Percentiles rank a stretch among this genome's conserved stretches.
phyloP scores from a whole-genome alignment of 2,113 vertebrate genomes.

The Peucedramus taeniatus region DNA sequence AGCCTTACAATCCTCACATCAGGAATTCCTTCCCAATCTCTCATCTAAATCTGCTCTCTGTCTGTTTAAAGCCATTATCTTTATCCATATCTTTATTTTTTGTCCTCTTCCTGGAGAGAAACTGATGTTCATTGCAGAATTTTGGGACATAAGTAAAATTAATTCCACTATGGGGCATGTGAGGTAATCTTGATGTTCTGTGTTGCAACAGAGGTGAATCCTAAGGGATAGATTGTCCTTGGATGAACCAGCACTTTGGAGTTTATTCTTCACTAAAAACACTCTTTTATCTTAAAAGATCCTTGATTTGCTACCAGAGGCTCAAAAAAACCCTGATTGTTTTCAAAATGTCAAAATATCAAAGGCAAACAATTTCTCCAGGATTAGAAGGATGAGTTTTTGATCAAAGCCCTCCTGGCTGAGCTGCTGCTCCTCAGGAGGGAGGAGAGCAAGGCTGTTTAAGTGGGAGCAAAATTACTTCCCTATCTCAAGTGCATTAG shows the following conservation, averaged over 20 bases:
- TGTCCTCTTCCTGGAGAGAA: background rate
- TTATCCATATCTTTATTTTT: background rate
- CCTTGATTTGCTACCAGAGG: background rate
- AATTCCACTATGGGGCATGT: background rate
- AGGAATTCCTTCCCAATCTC: background rate
- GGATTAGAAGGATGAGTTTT: background rate
- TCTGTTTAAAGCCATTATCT: background rate
- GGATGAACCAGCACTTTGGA: background rate
- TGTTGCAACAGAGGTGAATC: background rate
- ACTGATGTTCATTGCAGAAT: background rate
- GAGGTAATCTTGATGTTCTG: background rate
- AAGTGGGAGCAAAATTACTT: background rate
- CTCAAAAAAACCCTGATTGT: background rate
- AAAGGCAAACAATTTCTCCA: background rate
- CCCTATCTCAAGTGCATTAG: background rate
- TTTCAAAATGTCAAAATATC: background rate
- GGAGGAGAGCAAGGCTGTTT: background rate
- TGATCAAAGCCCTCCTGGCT: background rate
- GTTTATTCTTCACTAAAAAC: background rate
- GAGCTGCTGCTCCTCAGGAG: background rate
- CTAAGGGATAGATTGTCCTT: background rate
- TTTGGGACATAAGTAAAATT: background rate
- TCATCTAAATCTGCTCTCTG: background rate
- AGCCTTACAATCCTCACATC: rapidly evolving
- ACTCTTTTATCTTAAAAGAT: background rate